A percentile compares a stretch with the other conserved stretches of the same genome.
Evolutionary conservation across 2,113 vertebrate genomes (phyloP).

Genomic region (Rhinogobius similis): DNA sequence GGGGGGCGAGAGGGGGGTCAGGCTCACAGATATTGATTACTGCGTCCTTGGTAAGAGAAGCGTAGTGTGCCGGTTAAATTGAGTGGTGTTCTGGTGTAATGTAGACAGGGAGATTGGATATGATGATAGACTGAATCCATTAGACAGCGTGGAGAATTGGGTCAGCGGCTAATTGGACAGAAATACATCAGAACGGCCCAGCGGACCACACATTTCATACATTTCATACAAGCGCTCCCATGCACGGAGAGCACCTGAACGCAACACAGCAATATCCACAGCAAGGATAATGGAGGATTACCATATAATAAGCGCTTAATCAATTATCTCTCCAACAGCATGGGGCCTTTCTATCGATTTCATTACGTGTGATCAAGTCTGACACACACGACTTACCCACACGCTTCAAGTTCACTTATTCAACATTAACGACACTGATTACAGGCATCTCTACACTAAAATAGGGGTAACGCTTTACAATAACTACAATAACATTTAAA

Average conservation of each 20-base stretch:
- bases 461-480: neutral
- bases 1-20: neutral
- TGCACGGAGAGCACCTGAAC: slow-evolving; percentile 20
- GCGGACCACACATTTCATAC: slow-evolving; percentile 7
- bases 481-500: too few species aligned
- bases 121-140: slow-evolving; percentile 63
- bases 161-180: slow-evolving; percentile 72
- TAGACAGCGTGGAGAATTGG: slow-evolving; percentile 67
- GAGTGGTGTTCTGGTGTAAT: slow-evolving; percentile 49
- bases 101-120: slow-evolving; percentile 56
- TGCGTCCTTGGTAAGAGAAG: slow-evolving; percentile 47
- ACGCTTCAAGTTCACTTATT: neutral
- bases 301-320: slow-evolving; percentile 59
- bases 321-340: slow-evolving; percentile 45
- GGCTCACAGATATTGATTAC: slow-evolving; percentile 47
- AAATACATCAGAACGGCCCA: slow-evolving; percentile 49
- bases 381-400: neutral
- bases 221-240: slow-evolving; percentile 5
- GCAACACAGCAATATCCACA: slow-evolving; percentile 16
- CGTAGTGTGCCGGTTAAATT: slow-evolving; percentile 36
- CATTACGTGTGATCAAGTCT: slow-evolving; percentile 45
- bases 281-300: slow-evolving; percentile 46
- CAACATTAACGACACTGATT: slow-evolving; percentile 23
- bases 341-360: neutral
- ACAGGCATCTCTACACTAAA: neutral